Percentiles rank a stretch among this genome's conserved stretches.
phyloP scores from a whole-genome alignment of 1,140 invertebrate species.

The Drosophila lini region DNA sequence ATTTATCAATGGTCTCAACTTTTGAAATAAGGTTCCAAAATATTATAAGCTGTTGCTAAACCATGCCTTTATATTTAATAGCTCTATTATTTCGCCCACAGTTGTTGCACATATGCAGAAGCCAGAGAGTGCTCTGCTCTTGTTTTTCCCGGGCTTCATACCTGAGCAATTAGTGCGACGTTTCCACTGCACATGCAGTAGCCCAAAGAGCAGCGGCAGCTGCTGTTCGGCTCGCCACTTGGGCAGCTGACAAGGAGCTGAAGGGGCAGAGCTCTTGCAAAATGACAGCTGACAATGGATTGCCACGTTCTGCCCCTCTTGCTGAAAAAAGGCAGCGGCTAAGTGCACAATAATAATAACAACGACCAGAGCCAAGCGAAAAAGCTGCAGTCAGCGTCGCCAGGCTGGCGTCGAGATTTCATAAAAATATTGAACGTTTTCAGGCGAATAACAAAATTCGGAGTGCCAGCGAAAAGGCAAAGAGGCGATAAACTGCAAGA shows the following conservation, averaged over 20 bases:
- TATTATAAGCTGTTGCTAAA: background rate
- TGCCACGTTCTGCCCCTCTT: slow-evolving; percentile 32
- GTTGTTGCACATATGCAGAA: slow-evolving; percentile 11
- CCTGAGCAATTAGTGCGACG: slow-evolving; percentile 77
- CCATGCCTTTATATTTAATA: background rate
- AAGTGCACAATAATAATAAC: slow-evolving; percentile 45
- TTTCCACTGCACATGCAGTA: slow-evolving; percentile 58
- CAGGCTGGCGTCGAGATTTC: slow-evolving; percentile 56
- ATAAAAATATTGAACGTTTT: slow-evolving; percentile 56
- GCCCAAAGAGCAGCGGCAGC: slow-evolving; percentile 21
- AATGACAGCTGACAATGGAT: slow-evolving; percentile 61
- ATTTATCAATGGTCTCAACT: too few species aligned
- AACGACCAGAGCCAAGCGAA: slow-evolving; percentile 17
- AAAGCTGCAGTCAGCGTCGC: slow-evolving; percentile 65
- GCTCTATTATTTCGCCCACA: background rate
- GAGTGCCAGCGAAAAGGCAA: slow-evolving; percentile 29
- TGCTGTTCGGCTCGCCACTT: slow-evolving; percentile 26
- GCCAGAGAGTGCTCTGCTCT: slow-evolving; percentile 42
- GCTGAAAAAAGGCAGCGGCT: slow-evolving; percentile 14
- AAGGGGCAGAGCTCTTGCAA: slow-evolving; percentile 39
- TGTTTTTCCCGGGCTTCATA: slow-evolving; percentile 59
- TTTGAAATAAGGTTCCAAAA: background rate
- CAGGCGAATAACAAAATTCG: slow-evolving; percentile 50
- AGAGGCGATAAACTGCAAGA: slow-evolving; percentile 42
- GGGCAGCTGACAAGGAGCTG: slow-evolving; percentile 51